A percentile compares a stretch with the other conserved stretches of the same genome.
Evolutionary conservation across 2,888 invertebrate genomes (phyloP).

Genomic region (Hyles lineata): DNA sequence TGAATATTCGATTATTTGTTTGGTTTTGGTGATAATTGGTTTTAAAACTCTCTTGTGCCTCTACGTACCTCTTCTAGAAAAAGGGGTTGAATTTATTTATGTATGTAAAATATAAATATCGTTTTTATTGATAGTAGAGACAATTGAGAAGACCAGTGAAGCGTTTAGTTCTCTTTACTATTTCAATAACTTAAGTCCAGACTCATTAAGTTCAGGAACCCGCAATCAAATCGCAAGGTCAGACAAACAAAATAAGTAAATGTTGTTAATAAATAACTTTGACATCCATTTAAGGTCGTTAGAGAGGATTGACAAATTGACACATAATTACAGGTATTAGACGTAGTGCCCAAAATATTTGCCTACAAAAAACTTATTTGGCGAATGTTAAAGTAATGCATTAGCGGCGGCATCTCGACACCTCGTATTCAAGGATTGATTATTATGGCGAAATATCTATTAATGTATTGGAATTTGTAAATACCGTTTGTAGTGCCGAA

Average conservation of each 20-base stretch:
- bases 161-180: neutral
- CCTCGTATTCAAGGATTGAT: constrained; percentile 2
- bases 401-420: neutral
- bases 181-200: neutral
- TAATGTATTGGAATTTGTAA: constrained; percentile 9
- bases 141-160: too few relatives aligned
- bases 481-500: neutral
- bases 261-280: neutral
- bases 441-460: neutral
- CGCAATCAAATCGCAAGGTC: neutral
- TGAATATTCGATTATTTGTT: too few relatives aligned
- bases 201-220: neutral
- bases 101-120: too few relatives aligned
- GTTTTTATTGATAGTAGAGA: too few relatives aligned
- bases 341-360: constrained; percentile 14
- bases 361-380: neutral
- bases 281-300: constrained; percentile 26
- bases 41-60: too few relatives aligned
- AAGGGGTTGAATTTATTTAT: too few relatives aligned
- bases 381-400: constrained; percentile 1
- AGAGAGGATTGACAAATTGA: constrained; percentile 21
- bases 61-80: too few relatives aligned
- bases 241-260: constrained; percentile 5
- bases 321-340: constrained; percentile 16
- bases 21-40: too few relatives aligned